phyloP scores from a whole-genome alignment of 2,797 vertebrate genomes.

The Trachops cirrhosus region DNA sequence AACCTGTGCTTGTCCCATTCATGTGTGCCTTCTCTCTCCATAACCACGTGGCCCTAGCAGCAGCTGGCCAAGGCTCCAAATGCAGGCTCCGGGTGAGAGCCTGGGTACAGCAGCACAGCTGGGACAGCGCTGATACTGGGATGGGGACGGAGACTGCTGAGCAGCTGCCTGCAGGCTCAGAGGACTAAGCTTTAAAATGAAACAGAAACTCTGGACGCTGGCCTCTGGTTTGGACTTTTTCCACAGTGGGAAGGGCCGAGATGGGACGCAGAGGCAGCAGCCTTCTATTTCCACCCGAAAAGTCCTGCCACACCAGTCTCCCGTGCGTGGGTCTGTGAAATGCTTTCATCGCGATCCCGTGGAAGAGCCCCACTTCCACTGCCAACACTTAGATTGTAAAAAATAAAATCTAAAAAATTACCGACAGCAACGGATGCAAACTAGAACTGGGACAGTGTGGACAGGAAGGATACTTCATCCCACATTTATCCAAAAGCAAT shows the following conservation, averaged over 20 bases:
- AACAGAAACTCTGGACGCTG: not conserved
- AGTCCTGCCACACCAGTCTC: not conserved
- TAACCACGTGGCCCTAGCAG: not conserved
- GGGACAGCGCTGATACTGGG: too few relatives aligned
- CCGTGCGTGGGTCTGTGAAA: too few relatives aligned
- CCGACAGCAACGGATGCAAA: not conserved
- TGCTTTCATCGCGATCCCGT: too few relatives aligned
- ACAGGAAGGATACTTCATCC: not conserved
- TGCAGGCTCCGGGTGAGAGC: too few relatives aligned
- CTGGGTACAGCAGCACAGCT: too few relatives aligned
- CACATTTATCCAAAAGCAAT: not conserved
- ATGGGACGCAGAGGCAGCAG: not conserved
- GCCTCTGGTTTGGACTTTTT: not conserved
- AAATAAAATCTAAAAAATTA: not conserved
- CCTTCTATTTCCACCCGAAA: too few relatives aligned
- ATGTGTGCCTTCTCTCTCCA: not conserved
- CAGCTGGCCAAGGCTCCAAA: not conserved
- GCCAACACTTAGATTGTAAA: not conserved
- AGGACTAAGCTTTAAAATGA: not conserved
- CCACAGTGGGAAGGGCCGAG: too few relatives aligned
- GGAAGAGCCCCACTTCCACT: not conserved
- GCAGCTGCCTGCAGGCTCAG: not conserved
- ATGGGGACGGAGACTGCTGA: too few relatives aligned
- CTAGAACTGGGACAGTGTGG: not conserved
- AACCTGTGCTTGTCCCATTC: not conserved